Conservation (phyloP, 2,888 invertebrate genomes). For the Lepeophtheirus nordmannii region DNA sequence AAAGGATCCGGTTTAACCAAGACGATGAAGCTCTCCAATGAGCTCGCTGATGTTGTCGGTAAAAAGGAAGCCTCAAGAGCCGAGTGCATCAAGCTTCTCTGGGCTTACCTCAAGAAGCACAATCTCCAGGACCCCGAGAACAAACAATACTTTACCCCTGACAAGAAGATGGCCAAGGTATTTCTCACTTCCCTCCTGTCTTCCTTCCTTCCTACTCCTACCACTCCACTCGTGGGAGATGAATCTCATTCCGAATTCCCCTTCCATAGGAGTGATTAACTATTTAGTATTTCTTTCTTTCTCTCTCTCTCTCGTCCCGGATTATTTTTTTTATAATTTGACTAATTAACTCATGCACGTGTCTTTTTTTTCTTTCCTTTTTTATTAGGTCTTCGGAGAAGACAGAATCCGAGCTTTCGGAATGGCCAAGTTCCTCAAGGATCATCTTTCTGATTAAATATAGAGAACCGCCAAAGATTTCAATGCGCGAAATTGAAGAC, state of each 20-base stretch:
- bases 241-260: too few species aligned
- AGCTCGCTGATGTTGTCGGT: slow-evolving; percentile 66
- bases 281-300: background rate
- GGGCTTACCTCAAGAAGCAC: slow-evolving; percentile 74
- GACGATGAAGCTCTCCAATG: slow-evolving; percentile 65
- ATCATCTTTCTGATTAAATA: slow-evolving; percentile 10
- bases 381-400: slow-evolving; percentile 11
- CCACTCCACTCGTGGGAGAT: too few species aligned
- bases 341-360: too few species aligned
- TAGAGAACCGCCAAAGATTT: background rate
- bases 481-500: too few species aligned
- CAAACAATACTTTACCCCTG: slow-evolving; percentile 62
- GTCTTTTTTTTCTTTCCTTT: slow-evolving; percentile 8
- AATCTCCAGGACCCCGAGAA: slow-evolving; percentile 79
- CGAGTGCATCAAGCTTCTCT: slow-evolving; percentile 74
- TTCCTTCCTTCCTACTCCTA: background rate
- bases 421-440: slow-evolving; percentile 22
- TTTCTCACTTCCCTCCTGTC: background rate
- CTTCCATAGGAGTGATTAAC: too few species aligned
- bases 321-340: too few species aligned
- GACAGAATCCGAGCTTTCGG: slow-evolving; percentile 23
- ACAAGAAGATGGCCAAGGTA: slow-evolving; percentile 24
- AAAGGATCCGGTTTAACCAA: slow-evolving; percentile 62
- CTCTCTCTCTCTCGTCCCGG: too few species aligned
- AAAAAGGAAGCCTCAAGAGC: slow-evolving; percentile 67